Evolutionary conservation across 1,140 invertebrate genomes (phyloP).

Genomic region (Odontomachus brunneus): DNA sequence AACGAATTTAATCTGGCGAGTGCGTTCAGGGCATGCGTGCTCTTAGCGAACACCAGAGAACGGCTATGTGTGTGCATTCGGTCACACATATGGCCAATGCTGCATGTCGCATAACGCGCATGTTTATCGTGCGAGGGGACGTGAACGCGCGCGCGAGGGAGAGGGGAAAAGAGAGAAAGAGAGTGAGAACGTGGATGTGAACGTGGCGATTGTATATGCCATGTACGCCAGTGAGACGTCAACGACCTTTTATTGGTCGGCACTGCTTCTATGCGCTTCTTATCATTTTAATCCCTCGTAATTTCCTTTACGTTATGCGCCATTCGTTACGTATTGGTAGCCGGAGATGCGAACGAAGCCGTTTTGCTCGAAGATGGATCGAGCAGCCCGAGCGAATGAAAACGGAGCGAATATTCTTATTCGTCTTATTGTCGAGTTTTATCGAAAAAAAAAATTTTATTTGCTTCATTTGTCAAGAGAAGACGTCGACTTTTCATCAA

Average conservation of each 20-base stretch:
- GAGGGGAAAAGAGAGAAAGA: no score
- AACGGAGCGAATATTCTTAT: not conserved
- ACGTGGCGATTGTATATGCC: slow-evolving; percentile 55
- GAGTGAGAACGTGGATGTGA: slow-evolving; percentile 5
- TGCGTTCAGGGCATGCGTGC: not conserved
- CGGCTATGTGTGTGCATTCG: not conserved
- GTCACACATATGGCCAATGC: not conserved
- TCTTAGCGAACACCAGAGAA: not conserved
- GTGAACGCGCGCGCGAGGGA: not conserved
- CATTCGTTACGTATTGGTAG: slow-evolving; percentile 46
- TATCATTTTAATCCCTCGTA: slow-evolving; percentile 69
- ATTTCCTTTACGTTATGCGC: slow-evolving; percentile 59
- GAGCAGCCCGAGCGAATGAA: no score
- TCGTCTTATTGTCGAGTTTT: not conserved
- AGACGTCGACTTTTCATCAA: not conserved
- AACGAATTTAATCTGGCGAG: slow-evolving; percentile 39
- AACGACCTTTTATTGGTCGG: slow-evolving; percentile 69
- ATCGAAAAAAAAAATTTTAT: not conserved
- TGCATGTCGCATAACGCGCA: slow-evolving; percentile 3
- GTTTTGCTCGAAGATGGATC: not conserved
- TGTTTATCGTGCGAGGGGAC: slow-evolving; percentile 42
- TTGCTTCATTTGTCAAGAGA: not conserved
- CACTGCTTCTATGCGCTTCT: slow-evolving; percentile 56
- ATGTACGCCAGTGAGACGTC: slow-evolving; percentile 62
- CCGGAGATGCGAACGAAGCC: slow-evolving; percentile 5